Conservation (phyloP, 2,797 vertebrate species). For the Xyrichtys novacula region DNA sequence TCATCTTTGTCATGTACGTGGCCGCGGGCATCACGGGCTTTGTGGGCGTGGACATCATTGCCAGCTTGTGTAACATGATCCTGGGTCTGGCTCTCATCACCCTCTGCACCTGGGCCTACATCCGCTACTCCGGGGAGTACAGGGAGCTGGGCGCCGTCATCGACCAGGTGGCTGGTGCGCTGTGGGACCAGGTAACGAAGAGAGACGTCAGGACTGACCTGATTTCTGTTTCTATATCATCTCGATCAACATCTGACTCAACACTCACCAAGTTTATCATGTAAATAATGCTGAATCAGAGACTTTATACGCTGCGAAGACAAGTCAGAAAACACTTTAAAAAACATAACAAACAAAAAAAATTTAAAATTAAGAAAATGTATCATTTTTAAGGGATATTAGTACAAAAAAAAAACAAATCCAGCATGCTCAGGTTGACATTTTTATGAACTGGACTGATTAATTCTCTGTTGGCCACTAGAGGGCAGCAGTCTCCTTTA, state of each 20-base stretch:
- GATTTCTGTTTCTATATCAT: too few relatives aligned
- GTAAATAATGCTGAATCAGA: not conserved
- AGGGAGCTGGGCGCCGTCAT: constrained; percentile 96
- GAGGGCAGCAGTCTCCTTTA: constrained; percentile 39
- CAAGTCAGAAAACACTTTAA: too few relatives aligned
- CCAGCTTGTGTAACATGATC: constrained; percentile 98
- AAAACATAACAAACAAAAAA: too few relatives aligned
- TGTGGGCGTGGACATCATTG: constrained; percentile 96
- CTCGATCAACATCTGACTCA: constrained; percentile 6
- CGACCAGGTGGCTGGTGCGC: constrained; percentile 98
- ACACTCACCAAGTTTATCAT: constrained; percentile 1
- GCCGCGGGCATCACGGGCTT: constrained; percentile 96
- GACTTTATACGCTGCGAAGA: too few relatives aligned
- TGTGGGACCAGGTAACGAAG: constrained; percentile 96
- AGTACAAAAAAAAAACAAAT: too few relatives aligned
- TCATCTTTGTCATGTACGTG: constrained; percentile 98
- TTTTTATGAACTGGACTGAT: too few relatives aligned
- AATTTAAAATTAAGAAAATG: too few relatives aligned
- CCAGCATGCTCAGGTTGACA: too few relatives aligned
- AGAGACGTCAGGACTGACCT: not conserved
- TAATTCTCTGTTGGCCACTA: constrained; percentile 34
- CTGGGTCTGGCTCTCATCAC: constrained; percentile 98
- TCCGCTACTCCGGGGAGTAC: constrained; percentile 98
- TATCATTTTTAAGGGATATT: too few relatives aligned
- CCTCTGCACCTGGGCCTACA: constrained; percentile 98